These are phyloP conservation scores for Epinotia nisella DNA, from an alignment of 2,888 invertebrate genomes.

Conservation along the genomic window DNA sequence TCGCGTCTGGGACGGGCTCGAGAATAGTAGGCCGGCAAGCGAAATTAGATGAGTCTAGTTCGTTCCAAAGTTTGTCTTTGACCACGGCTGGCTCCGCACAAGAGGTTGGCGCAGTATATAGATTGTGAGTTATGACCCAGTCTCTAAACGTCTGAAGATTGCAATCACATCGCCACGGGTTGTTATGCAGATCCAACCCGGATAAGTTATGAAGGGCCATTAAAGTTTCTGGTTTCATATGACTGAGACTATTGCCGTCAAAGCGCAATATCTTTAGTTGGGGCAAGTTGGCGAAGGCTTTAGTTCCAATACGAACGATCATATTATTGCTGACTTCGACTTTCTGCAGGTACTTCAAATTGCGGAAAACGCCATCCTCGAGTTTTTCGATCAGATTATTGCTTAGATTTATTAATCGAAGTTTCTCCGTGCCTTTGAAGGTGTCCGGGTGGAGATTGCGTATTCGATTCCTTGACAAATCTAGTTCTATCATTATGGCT, in stretches of 20 bases:
- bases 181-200: slow-evolving; percentile 90
- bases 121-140: slow-evolving; percentile 89
- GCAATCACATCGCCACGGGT: slow-evolving; percentile 96
- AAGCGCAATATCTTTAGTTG: slow-evolving; percentile 88
- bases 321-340: slow-evolving; percentile 92
- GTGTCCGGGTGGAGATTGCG: slow-evolving; percentile 87
- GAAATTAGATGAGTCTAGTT: slow-evolving; percentile 89
- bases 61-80: slow-evolving; percentile 89
- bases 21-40: slow-evolving; percentile 93
- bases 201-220: slow-evolving; percentile 87
- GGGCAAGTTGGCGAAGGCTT: slow-evolving; percentile 88
- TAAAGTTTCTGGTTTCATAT: slow-evolving; percentile 88
- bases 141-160: slow-evolving; percentile 91
- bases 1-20: slow-evolving; percentile 85
- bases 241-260: slow-evolving; percentile 90
- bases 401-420: slow-evolving; percentile 90
- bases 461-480: slow-evolving; percentile 91
- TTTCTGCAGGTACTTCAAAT: slow-evolving; percentile 89
- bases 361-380: slow-evolving; percentile 90
- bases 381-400: slow-evolving; percentile 90
- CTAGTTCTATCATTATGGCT: slow-evolving; percentile 91
- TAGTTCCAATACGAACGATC: slow-evolving; percentile 88
- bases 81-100: slow-evolving; percentile 89
- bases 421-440: slow-evolving; percentile 88
- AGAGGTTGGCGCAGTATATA: slow-evolving; percentile 90